phyloP scores from a whole-genome alignment of 2,113 vertebrate genomes.

The Leucopsar rothschildi region DNA sequence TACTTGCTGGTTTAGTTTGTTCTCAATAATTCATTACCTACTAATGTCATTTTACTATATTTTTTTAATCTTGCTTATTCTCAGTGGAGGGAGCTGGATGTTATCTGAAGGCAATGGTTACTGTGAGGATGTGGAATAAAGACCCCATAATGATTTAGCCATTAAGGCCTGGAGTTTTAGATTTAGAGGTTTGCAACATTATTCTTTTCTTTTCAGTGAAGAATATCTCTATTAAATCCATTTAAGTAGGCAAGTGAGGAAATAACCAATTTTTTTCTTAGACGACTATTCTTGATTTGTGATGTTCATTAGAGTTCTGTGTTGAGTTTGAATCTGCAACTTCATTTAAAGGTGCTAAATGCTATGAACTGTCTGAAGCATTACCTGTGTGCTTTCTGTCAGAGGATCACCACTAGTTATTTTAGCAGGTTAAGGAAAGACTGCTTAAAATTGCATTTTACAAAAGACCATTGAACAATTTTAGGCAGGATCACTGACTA shows the following conservation, averaged over 20 bases:
- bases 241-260: background rate
- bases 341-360: background rate
- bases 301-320: background rate
- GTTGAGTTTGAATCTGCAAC: background rate
- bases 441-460: background rate
- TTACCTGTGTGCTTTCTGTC: background rate
- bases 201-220: background rate
- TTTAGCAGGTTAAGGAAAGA: background rate
- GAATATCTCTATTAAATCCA: background rate
- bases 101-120: background rate
- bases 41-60: background rate
- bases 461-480: background rate
- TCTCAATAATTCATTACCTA: constrained; percentile 61
- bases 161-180: background rate
- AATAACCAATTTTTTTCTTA: background rate
- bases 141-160: background rate
- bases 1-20: constrained; percentile 9
- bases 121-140: background rate
- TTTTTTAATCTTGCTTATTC: background rate
- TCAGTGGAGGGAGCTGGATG: constrained; percentile 6
- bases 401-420: background rate
- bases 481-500: background rate
- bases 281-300: background rate
- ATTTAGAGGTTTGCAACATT: background rate
- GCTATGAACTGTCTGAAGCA: background rate